Evolutionary conservation across 2,888 invertebrate genomes (phyloP), one percentile per base, ranked within the genome.

Genomic region (Scaeva pyrastri): DNA sequence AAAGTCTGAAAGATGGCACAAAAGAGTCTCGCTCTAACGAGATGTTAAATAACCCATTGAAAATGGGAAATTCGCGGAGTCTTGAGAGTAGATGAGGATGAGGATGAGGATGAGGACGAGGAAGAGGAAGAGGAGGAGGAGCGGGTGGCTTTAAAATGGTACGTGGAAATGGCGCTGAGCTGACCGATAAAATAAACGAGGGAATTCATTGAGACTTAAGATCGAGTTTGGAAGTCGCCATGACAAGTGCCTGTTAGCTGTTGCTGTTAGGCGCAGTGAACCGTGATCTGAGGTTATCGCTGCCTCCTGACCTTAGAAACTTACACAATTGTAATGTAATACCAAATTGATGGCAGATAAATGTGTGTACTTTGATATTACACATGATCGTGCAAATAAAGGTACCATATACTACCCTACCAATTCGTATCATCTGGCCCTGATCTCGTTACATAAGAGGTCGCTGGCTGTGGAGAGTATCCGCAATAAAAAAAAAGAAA

Each of bases 391-490:
- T 70, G 70, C 68, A 52, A 68, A 68, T 64, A n/a, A n/a, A n/a
- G n/a, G n/a, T n/a, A n/a, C n/a, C n/a, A n/a, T n/a, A n/a, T n/a
- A n/a, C 31, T 31, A 5, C 31, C 8, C 31, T 7, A 31, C 31
- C 6, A 31, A 31, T 8, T 31, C 31, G 8, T 45, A 62, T 64
- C 66, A 7, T 39, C 26, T 73, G 76, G 41, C 81, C 81, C 41
- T 85, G 85, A 73, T 72, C 81, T 62, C 76, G 68, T 85, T 85
- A 62, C 76, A 45, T 76, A 85, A 76, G 56, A 76, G 79, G 75
- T 72, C 68, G 70, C n/a, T n/a, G n/a, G n/a, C n/a, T n/a, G n/a
- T 66, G 45, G 58, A 43, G 52, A 39, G 45, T 83, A 64, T 81
- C 71, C 48, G 68, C 60, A 39, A 72, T 39, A 31, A 31, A 43